phyloP scores from a whole-genome alignment of 2,888 invertebrate species.

The Molorchus minor region DNA sequence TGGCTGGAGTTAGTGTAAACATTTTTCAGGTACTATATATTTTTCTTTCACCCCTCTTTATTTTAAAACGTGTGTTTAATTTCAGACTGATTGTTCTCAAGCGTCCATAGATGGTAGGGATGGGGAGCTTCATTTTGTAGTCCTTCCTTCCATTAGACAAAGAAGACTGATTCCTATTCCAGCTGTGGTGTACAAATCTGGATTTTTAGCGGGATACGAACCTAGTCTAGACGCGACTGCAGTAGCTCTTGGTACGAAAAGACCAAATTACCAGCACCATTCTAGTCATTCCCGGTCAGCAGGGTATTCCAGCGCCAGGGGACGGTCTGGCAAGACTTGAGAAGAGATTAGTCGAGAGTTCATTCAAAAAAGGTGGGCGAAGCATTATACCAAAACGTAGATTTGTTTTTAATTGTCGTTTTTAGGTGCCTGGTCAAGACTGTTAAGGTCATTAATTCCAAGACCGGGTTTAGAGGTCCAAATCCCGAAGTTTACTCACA shows the following conservation, averaged over 20 bases:
- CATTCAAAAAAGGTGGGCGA: constrained; percentile 67
- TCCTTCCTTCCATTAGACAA: constrained; percentile 80
- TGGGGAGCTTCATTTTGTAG: constrained; percentile 87
- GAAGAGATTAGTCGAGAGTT: constrained; percentile 72
- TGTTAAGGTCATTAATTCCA: constrained; percentile 78
- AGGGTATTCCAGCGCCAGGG: constrained; percentile 80
- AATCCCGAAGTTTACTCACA: constrained; percentile 83
- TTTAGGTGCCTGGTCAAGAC: constrained; percentile 73
- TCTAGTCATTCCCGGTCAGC: constrained; percentile 86
- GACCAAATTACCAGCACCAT: constrained; percentile 80
- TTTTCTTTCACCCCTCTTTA: constrained; percentile 17
- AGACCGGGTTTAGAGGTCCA: constrained; percentile 82
- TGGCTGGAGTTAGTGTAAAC: constrained; percentile 84
- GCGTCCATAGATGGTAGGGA: constrained; percentile 81
- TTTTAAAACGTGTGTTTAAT: no score
- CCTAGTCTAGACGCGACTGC: constrained; percentile 85
- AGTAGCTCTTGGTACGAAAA: constrained; percentile 76
- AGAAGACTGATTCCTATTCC: constrained; percentile 84
- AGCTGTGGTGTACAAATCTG: constrained; percentile 79
- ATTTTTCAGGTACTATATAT: constrained; percentile 72
- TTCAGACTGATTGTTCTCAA: constrained; percentile 80
- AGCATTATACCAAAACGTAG: neutral
- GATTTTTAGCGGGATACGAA: constrained; percentile 86
- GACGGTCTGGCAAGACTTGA: constrained; percentile 82
- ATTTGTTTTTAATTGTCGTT: constrained; percentile 13